Percentiles rank a stretch among this genome's conserved stretches.
phyloP scores from a whole-genome alignment of 1,140 invertebrate genomes.

The Episyrphus balteatus region DNA sequence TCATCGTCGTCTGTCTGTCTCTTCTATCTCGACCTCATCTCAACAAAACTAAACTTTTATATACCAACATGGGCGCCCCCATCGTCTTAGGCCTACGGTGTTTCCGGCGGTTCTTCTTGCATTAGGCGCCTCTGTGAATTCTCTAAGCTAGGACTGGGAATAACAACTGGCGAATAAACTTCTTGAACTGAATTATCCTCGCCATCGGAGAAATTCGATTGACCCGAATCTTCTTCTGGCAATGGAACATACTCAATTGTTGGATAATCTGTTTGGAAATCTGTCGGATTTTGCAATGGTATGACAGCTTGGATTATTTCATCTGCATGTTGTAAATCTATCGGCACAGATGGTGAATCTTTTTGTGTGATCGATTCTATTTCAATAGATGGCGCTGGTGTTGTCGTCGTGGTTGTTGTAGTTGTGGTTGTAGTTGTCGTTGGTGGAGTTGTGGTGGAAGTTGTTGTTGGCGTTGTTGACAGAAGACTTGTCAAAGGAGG shows the following conservation, averaged over 20 bases:
- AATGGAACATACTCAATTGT: constrained; percentile 29
- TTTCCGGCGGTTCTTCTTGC: constrained; percentile 32
- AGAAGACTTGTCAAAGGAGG: constrained; percentile 4
- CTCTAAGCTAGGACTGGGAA: constrained; percentile 11
- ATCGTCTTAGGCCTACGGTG: constrained; percentile 4
- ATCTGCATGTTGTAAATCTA: constrained; percentile 3
- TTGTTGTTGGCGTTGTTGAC: constrained; percentile 8
- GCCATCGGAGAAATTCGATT: constrained; percentile 13
- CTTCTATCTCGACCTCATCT: too few species aligned
- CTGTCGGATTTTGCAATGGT: constrained; percentile 5
- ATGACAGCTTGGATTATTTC: neutral
- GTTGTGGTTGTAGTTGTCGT: constrained; percentile 10
- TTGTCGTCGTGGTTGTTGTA: constrained; percentile 4
- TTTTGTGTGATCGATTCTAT: neutral
- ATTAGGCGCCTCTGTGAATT: constrained; percentile 27
- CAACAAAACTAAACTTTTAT: neutral
- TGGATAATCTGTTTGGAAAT: constrained; percentile 28
- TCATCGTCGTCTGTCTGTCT: too few species aligned
- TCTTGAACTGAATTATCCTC: constrained; percentile 25
- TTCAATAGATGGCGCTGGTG: neutral
- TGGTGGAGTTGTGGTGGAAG: constrained; percentile 7
- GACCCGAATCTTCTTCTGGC: constrained; percentile 24
- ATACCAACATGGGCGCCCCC: neutral
- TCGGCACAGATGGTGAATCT: neutral
- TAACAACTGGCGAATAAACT: constrained; percentile 20